Conservation (phyloP, 2,113 vertebrate genomes). For the Myiopsitta monachus region DNA sequence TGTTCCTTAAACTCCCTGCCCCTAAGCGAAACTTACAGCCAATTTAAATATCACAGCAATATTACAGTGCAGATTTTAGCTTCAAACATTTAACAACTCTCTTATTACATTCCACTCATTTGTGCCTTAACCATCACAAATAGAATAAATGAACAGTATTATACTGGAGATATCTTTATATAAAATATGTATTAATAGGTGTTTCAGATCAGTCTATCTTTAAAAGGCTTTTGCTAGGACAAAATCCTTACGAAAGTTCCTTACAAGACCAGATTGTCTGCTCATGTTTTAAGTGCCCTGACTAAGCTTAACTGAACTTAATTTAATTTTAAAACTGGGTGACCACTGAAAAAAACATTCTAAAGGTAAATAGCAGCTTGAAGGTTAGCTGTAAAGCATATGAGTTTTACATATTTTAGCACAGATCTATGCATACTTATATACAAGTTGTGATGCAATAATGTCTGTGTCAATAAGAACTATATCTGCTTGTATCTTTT, state of each 20-base stretch:
- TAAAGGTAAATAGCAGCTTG: background rate
- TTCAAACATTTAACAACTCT: constrained; percentile 40
- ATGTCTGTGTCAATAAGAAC: background rate
- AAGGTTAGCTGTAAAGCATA: background rate
- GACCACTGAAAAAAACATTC: background rate
- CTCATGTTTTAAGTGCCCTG: background rate
- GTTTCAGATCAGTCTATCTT: background rate
- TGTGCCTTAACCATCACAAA: background rate
- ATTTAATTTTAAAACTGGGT: background rate
- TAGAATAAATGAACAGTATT: background rate
- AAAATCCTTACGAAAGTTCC: background rate
- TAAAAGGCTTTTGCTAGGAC: background rate
- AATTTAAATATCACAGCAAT: constrained; percentile 71
- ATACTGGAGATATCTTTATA: background rate
- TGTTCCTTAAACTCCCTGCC: constrained; percentile 77
- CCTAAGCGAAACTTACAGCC: constrained; percentile 69
- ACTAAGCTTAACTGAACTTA: constrained; percentile 12
- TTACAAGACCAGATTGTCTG: background rate
- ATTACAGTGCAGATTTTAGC: constrained; percentile 60
- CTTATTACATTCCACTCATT: background rate
- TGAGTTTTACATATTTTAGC: constrained; percentile 12
- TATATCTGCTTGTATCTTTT: background rate
- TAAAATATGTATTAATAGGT: background rate
- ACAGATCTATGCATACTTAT: constrained; percentile 6
- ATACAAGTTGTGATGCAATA: constrained; percentile 9